Base-by-base conservation (phyloP, 92 coral and sea anemone genomes). In the Zoanthus sociatus region DNA sequence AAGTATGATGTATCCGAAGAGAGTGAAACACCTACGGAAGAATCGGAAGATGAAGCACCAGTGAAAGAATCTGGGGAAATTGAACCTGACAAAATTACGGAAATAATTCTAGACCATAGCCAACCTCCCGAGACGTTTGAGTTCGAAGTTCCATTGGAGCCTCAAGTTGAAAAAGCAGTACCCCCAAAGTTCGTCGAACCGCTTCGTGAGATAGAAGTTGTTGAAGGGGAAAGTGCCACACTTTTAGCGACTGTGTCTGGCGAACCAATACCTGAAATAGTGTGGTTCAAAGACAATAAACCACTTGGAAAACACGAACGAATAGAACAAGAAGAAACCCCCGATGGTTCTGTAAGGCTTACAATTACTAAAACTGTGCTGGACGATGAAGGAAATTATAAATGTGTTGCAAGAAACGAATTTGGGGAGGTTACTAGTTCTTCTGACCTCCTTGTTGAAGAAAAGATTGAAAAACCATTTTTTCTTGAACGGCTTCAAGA, bases 351-450 rank as follows among this genome's bases (percentile, higher is more conserved):
- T 53, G 79, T 90, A 78, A 82, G 88, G 17, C 92, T 96, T 51
- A 90, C 92, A 69, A 90, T 96, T 26, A 90, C 63, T 79, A 88
- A 91, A 55, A 87, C 92, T 3, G 81, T 86, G 1, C 88, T 92
- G 50, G 98, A 92, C 15, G 99, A 96, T 26, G 93, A 89, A 42
- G 98, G 94, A 1, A 89, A 94, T 11, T 96, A 96, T 90, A 93
- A 89, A 55, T 93, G 96, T 71, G 87, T 86, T 16, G 99, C 98
- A 15, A 70, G 56, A 66, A 97, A 97, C 87, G 90, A 87, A 61
- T 93, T 89, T 26, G 99, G 98, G 5, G 71, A 92, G 32, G 90
- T 76, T 1, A 82, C 94, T 10, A 90, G 96, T 86, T 89, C 92
- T 3, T 95, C 92, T 31, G 92, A 95, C 55, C 90, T 95, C 33